Evolutionary conservation across 2,113 vertebrate species (phyloP).

Genomic region (Myxocyprinus asiaticus): DNA sequence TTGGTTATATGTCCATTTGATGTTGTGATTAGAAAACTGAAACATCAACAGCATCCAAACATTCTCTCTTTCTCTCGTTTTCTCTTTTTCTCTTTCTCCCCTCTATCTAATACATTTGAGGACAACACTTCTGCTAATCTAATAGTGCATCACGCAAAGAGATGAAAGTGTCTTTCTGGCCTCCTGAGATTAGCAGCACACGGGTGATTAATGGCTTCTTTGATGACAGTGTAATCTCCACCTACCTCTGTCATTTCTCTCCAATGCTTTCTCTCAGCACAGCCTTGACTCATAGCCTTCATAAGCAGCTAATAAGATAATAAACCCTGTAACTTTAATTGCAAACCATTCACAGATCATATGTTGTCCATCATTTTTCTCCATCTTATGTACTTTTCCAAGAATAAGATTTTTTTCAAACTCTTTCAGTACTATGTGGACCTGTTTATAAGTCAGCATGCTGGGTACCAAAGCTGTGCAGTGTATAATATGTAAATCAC

Average conservation of each 20-base stretch:
- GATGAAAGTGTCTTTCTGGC: constrained; percentile 18
- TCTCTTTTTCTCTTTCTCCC: not conserved
- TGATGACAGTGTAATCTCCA: constrained; percentile 31
- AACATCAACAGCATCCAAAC: no score
- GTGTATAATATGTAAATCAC: no score
- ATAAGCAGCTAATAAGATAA: constrained; percentile 25
- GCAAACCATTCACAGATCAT: constrained; percentile 14
- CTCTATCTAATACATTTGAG: not conserved
- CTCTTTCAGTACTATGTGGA: not conserved
- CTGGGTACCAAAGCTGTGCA: not conserved
- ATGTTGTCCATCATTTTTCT: not conserved
- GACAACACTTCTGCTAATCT: constrained; percentile 15
- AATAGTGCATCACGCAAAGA: constrained; percentile 15
- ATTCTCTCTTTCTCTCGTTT: not conserved
- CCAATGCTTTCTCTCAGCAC: not conserved
- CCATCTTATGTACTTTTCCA: not conserved
- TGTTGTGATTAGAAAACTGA: no score
- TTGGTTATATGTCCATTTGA: no score
- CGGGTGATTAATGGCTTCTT: constrained; percentile 27
- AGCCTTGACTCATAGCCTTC: constrained; percentile 31
- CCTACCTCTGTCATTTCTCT: not conserved
- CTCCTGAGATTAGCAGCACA: constrained; percentile 32
- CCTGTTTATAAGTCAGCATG: no score
- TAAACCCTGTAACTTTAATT: constrained; percentile 23
- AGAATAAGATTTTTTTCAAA: not conserved